Evolutionary conservation across 1,140 invertebrate species (phyloP).

Genomic region (Coptotermes formosanus): DNA sequence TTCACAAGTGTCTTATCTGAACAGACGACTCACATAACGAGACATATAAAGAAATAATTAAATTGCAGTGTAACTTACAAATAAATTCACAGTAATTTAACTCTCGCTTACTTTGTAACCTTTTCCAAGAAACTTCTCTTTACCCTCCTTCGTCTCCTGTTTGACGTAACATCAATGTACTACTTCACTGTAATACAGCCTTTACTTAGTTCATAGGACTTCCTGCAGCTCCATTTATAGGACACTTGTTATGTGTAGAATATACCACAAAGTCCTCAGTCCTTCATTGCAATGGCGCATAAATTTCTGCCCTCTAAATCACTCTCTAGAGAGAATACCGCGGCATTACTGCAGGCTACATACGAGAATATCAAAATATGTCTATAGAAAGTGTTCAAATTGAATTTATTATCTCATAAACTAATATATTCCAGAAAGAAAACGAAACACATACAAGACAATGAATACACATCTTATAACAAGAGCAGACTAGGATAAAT

Average conservation of each 20-base stretch:
- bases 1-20: too few relatives aligned
- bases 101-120: too few relatives aligned
- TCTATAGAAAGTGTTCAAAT: neutral
- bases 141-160: neutral
- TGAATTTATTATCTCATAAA: constrained; percentile 17
- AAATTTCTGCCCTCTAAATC: constrained; percentile 1
- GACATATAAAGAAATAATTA: too few relatives aligned
- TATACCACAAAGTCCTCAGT: neutral
- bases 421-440: constrained; percentile 13
- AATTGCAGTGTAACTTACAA: too few relatives aligned
- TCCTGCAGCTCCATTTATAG: neutral
- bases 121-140: neutral
- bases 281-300: neutral
- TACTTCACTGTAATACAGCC: neutral
- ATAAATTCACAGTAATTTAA: too few relatives aligned
- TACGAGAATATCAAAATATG: neutral
- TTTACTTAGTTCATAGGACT: neutral
- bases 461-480: neutral
- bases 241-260: neutral
- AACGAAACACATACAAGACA: neutral
- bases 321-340: neutral
- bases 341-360: neutral
- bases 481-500: constrained; percentile 7
- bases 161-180: neutral
- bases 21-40: too few relatives aligned